Base-by-base conservation (phyloP, 2,888 invertebrate species). In the Argynnis bischoffii region DNA sequence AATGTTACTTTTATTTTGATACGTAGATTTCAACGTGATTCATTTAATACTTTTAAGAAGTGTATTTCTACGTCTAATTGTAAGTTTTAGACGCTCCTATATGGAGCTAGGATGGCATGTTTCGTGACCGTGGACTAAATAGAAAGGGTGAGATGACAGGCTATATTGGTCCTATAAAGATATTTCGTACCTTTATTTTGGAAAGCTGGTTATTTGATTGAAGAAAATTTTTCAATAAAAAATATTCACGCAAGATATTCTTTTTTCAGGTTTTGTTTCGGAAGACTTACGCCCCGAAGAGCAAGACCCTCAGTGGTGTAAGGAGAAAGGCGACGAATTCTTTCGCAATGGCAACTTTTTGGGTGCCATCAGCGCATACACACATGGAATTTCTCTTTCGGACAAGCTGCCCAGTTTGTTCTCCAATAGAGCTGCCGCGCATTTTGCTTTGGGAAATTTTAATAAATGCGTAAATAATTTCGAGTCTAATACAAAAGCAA, bases 281-380 rank as follows among this genome's bases (percentile, higher is more conserved):
- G 95, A 95, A 80, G 96, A 96, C 80, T 89, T 96, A 3, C 90
- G 95, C 50, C 95, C 95, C 0, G 97, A 97, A 80, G 97, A 98
- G 84, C 95, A 95, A 75, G 96, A 97, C 85, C 97, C 97, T 0
- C 94, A 95, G 71, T 97, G 96, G 95, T 94, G 97, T 66, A 95
- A 96, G 79, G 95, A 95, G 71, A 97, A 97, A 86, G 97, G 97
- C 59, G 95, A 96, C 80, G 95, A 95, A 71, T 96, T 97, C 84
- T 95, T 96, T 84, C 94, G 95, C 72, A 93, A 90, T 69, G 95
- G 95, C 41, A 97, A 97, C 86, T 96, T 95, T 81, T 89, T 96
- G 67, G 97, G 96, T 2, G 97, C 97, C 0, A 92, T 97, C 61
- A 97, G 96, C 80, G 97, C 97, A 11, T 97, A 96, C 80, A 94